Base-by-base conservation (phyloP, 1,140 invertebrate genomes). In the Musca vetustissima region DNA sequence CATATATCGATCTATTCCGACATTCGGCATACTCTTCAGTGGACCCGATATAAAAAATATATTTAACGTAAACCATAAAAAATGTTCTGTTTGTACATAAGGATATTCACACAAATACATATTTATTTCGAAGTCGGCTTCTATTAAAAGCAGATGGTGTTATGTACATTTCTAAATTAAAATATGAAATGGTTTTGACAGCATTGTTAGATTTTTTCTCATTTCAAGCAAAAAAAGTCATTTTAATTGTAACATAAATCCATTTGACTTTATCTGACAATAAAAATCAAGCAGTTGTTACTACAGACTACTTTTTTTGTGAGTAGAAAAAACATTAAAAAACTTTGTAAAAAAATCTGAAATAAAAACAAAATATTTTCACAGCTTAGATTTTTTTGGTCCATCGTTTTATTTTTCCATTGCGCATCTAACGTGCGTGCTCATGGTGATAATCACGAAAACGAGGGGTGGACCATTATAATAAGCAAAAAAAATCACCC, bases 221-320 rank as follows among this genome's bases (percentile, higher is more conserved):
- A 28, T 59, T 28, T 28, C 55, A 59, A n/a, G n/a, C 28, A 19
- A 61, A 61, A 61, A 61, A 36, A 19, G 57, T 36, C 32, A 32
- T 19, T 32, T 36, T 61, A 61, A 61, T 61, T 61, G 57, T 43
- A 61, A 61, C 57, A 61, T 61, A 61, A 61, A 61, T 61, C 57
- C 57, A 61, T 36, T 61, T 61, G 57, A 61, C 57, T 61, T 61
- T 61, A 61, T 61, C 57, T 61, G 36, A 61, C 57, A 61, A 61
- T 61, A 19, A 61, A 61, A 61, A 61, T 61, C 57, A 61, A 43
- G 57, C 55, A 59, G 55, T 59, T 59, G 55, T 59, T 59, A 59
- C 28, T 59, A 28, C 55, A 55, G 14, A 4, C 57, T 36, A 19
- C n/a, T 61, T 61, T 61, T 61, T 55, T 61, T 43, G 28, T 4